These are phyloP conservation scores for Scaptomyza parva DNA, from an alignment of 2,888 invertebrate species.

Conservation along the genomic window DNA sequence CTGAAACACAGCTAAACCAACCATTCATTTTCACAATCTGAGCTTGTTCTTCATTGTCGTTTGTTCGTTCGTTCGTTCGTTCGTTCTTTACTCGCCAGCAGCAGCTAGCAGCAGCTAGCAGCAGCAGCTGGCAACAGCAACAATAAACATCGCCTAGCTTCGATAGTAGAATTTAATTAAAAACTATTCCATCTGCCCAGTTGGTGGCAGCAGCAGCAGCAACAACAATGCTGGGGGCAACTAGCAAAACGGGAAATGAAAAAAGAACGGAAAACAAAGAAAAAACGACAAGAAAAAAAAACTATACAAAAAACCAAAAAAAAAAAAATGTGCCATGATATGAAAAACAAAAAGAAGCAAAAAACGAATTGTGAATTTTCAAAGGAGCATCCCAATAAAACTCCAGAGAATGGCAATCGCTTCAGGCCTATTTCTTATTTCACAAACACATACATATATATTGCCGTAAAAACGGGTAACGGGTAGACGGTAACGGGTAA, in stretches of 20 bases:
- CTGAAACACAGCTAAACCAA: neutral
- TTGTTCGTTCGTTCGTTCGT: too few relatives aligned
- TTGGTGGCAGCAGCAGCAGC: constrained; percentile 13
- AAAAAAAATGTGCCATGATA: constrained; percentile 7
- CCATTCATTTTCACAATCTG: constrained; percentile 4
- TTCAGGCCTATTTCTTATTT: neutral
- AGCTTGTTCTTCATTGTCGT: constrained; percentile 9
- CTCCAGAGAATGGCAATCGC: constrained; percentile 2
- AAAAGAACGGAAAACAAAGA: neutral
- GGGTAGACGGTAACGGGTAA: neutral
- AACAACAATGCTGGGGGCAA: constrained; percentile 23
- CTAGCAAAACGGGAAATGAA: neutral
- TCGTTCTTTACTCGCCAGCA: constrained; percentile 13
- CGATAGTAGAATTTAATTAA: constrained; percentile 67
- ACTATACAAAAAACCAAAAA: too few relatives aligned
- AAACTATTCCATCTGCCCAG: constrained; percentile 38
- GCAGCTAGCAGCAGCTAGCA: constrained; percentile 25
- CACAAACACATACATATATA: too few relatives aligned
- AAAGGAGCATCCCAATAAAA: constrained; percentile 27
- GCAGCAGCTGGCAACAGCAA: constrained; percentile 21
- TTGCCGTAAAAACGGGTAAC: constrained; percentile 24
- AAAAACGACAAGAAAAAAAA: neutral
- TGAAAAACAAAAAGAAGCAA: constrained; percentile 2
- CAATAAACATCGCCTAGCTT: constrained; percentile 44
- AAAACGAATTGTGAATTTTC: constrained; percentile 31